phyloP scores from a whole-genome alignment of 1,140 invertebrate genomes.

The Drosophila sulfurigaster region DNA sequence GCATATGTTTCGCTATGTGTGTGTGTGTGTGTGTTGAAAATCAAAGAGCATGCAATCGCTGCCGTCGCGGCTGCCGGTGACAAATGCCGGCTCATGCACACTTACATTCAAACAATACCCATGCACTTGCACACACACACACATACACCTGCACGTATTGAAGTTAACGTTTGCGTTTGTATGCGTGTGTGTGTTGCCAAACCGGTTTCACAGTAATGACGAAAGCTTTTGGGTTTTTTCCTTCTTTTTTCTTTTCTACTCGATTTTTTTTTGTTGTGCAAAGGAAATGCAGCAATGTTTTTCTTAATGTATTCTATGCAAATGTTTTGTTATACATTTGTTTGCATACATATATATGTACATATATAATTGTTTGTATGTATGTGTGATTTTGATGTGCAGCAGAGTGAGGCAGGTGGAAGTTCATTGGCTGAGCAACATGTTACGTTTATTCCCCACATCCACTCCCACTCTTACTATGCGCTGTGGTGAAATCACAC shows the following conservation, averaged over 20 bases:
- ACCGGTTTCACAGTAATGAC: slow-evolving; percentile 46
- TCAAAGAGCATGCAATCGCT: slow-evolving; percentile 28
- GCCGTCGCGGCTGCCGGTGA: slow-evolving; percentile 31
- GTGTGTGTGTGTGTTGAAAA: slow-evolving; percentile 19
- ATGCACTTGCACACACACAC: neutral
- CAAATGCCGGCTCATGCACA: slow-evolving; percentile 45
- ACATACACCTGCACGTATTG: slow-evolving; percentile 9
- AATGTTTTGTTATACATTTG: slow-evolving; percentile 17
- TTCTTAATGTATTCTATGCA: slow-evolving; percentile 13
- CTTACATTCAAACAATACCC: neutral
- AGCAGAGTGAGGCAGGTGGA: slow-evolving; percentile 6
- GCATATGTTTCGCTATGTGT: neutral
- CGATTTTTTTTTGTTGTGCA: slow-evolving; percentile 6
- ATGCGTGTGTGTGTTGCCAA: slow-evolving; percentile 27
- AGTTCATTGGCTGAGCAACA: slow-evolving; percentile 42
- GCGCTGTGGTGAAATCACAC: slow-evolving; percentile 37
- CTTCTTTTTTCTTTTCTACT: slow-evolving; percentile 17
- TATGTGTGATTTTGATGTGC: neutral
- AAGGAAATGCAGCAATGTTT: slow-evolving; percentile 30
- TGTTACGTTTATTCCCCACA: slow-evolving; percentile 31
- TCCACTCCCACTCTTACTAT: slow-evolving; percentile 19
- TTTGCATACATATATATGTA: neutral
- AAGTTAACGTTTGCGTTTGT: slow-evolving; percentile 17
- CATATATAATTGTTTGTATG: too few species aligned
- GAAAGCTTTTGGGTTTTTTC: slow-evolving; percentile 32